phyloP scores from a whole-genome alignment of 2,797 vertebrate genomes.

The Antennarius maculatus region DNA sequence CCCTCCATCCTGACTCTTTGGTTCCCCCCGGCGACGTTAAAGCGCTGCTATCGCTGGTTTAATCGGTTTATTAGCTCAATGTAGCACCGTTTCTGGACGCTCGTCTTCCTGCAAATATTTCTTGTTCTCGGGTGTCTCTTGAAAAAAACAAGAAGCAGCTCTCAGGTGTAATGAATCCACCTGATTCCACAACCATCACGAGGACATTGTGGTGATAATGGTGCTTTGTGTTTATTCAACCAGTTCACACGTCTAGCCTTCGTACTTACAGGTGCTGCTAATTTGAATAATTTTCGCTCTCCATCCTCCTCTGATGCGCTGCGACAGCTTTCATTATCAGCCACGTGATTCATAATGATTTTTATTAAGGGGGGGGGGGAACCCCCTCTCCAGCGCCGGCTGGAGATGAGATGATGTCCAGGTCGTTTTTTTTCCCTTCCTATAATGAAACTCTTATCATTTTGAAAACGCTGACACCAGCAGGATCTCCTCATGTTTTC shows the following conservation, averaged over 20 bases:
- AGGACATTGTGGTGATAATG: too few species aligned
- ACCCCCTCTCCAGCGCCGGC: slow-evolving; percentile 16
- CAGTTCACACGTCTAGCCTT: not conserved
- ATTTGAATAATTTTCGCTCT: not conserved
- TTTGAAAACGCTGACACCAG: slow-evolving; percentile 46
- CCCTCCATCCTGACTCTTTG: too few species aligned
- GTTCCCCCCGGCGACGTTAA: too few species aligned
- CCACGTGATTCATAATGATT: slow-evolving; percentile 22
- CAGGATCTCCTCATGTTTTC: slow-evolving; percentile 30
- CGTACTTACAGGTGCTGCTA: not conserved
- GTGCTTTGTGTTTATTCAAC: not conserved
- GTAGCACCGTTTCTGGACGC: too few species aligned
- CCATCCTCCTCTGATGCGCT: not conserved
- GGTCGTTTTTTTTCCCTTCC: slow-evolving; percentile 5
- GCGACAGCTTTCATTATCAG: slow-evolving; percentile 11
- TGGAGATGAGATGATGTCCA: slow-evolving; percentile 26
- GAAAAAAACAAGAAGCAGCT: too few species aligned
- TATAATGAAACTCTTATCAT: slow-evolving; percentile 30
- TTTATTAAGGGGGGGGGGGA: slow-evolving; percentile 40
- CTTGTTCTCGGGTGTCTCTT: too few species aligned
- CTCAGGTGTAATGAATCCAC: too few species aligned
- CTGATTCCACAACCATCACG: too few species aligned
- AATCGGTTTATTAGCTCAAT: too few species aligned
- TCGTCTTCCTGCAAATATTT: too few species aligned
- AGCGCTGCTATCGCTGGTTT: too few species aligned